Evolutionary conservation across 2,888 invertebrate genomes (phyloP).

Genomic region (Tetrapedia diversipes): DNA sequence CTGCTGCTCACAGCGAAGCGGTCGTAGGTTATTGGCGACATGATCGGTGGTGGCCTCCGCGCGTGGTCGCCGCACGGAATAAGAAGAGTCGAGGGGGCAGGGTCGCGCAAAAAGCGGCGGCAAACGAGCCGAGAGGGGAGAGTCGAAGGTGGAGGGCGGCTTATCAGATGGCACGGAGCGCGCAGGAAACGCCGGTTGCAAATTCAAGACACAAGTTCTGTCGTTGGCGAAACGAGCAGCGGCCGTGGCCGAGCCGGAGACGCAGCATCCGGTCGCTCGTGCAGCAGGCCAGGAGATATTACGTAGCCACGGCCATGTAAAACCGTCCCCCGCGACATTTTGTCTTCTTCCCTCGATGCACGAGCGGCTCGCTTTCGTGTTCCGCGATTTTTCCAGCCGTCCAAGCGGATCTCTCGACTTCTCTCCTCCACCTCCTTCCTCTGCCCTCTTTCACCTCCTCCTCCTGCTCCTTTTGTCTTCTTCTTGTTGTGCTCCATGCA

Average conservation of each 20-base stretch:
- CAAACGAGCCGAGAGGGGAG: neutral
- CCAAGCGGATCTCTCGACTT: conserved; percentile 65
- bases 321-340: conserved; percentile 61
- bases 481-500: conserved; percentile 66
- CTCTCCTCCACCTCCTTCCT: conserved; percentile 16
- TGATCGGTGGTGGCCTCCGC: neutral
- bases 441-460: neutral
- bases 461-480: conserved; percentile 1
- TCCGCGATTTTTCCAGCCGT: conserved; percentile 60
- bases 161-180: conserved; percentile 53
- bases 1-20: too few species aligned
- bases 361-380: conserved; percentile 67
- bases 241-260: conserved; percentile 11
- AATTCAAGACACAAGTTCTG: conserved; percentile 54
- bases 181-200: conserved; percentile 54
- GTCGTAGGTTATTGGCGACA: neutral
- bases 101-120: neutral
- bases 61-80: neutral
- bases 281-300: conserved; percentile 48
- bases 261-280: conserved; percentile 46
- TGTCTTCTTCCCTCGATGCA: conserved; percentile 49
- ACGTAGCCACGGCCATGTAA: conserved; percentile 56
- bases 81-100: neutral
- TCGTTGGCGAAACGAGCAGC: conserved; percentile 32
- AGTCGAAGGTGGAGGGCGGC: conserved; percentile 16